Percentiles rank a stretch among this genome's conserved stretches.
Conservation (phyloP, 2,113 vertebrate genomes). For the Rallus limicola region DNA sequence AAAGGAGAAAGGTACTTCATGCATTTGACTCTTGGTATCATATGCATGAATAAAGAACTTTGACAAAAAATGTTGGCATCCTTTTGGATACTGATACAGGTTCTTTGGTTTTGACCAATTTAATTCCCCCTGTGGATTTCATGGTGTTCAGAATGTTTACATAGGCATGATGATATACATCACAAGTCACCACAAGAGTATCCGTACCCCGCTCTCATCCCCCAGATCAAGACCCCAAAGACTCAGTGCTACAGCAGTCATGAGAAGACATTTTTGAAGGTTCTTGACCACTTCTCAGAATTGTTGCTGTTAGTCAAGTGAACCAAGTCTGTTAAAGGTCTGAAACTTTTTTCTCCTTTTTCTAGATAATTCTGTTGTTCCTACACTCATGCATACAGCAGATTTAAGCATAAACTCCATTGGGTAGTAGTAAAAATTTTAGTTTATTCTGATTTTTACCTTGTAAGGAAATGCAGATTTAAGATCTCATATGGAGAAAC, state of each 20-base stretch:
- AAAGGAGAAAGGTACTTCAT: background rate
- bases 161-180: rapidly evolving
- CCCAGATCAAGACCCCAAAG: background rate
- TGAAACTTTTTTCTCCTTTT: background rate
- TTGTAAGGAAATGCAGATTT: background rate
- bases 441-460: background rate
- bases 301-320: background rate
- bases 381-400: background rate
- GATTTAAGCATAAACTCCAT: background rate
- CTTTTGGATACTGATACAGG: background rate
- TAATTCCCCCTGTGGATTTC: background rate
- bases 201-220: background rate
- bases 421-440: background rate
- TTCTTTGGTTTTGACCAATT: background rate
- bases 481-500: background rate
- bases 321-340: background rate
- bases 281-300: background rate
- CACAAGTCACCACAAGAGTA: background rate
- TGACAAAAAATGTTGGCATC: background rate
- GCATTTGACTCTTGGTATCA: background rate
- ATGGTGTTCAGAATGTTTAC: background rate
- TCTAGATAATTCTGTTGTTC: background rate
- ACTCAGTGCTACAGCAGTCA: background rate
- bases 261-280: background rate
- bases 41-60: background rate